Evolutionary conservation across 2,797 vertebrate species (phyloP), one percentile per base, ranked within the genome.

Genomic region (Aplochiton taeniatus): DNA sequence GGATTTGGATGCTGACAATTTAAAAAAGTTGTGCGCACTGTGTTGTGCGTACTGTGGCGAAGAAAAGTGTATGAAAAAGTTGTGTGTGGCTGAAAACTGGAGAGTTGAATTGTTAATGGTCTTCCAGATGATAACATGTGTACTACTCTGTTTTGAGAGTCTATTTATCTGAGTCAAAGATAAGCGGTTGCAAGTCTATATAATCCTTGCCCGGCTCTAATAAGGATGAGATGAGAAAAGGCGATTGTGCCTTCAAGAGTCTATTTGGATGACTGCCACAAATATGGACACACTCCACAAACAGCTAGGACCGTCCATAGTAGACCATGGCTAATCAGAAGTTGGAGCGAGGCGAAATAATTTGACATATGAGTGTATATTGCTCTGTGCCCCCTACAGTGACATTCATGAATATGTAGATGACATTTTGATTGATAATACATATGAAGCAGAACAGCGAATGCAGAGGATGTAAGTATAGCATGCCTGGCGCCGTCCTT

Each of bases 181-280:
- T 85, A 85, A 86, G 1, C 81, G 73, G 76, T 61, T 75, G 81
- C 72, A 61, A 78, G 74, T 55, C 61, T 74, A 77, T 69, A 73
- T 86, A 84, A 89, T 89, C 81, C 77, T 57, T 4, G 68, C 63
- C 70, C 61, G 74, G 80, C 76, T 79, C 74, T 81, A 87, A 87
- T 84, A 87, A 81, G 81, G 82, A 31, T 31, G 31, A 83, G 84
- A 88, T 87, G 75, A 83, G 81, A 78, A 84, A 78, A 82, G 64
- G 64, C 45, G 85, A 88, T 90, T 83, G 83, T 83, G 82, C 69
- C 79, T 84, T 74, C 68, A 62, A 76, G 74, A 71, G 66, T 74
- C 74, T 65, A 66, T 79, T 83, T 87, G 84, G 79, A 82, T 8
- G 68, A 7, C 49, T 61, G 81, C 78, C 79, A 80, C 71, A 50